phyloP scores from a whole-genome alignment of 2,888 invertebrate species.

The Baccha elongata region DNA sequence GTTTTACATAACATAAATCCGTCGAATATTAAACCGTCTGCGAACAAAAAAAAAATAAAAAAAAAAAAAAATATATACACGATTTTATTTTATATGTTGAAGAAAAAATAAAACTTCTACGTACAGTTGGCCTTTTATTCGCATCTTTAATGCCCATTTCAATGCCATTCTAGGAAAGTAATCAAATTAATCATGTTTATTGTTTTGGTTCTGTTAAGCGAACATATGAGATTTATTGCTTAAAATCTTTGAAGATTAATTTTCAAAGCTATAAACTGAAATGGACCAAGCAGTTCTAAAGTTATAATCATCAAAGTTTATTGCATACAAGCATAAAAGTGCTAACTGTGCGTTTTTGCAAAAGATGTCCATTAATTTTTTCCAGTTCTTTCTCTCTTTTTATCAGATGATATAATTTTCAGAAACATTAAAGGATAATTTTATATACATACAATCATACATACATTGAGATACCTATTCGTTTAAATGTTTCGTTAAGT shows the following conservation, averaged over 20 bases:
- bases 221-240: constrained; percentile 26
- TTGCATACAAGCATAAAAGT: constrained; percentile 15
- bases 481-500: no score
- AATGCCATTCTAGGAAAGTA: constrained; percentile 21
- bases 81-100: neutral
- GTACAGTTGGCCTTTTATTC: constrained; percentile 1
- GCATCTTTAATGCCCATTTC: constrained; percentile 12
- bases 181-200: constrained; percentile 32
- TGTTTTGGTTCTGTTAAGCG: constrained; percentile 12
- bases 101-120: neutral
- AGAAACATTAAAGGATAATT: neutral
- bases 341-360: constrained; percentile 5
- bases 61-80: neutral
- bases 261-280: constrained; percentile 24
- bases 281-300: constrained; percentile 18
- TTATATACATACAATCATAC: no score
- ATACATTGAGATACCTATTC: no score
- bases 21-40: no score
- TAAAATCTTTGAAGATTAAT: constrained; percentile 31
- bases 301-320: constrained; percentile 35
- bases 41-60: neutral
- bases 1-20: no score
- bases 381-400: neutral
- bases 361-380: constrained; percentile 8
- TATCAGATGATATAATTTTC: neutral